A percentile compares a stretch with the other conserved stretches of the same genome.
Conservation (phyloP, 37 sponge, comb jelly and placozoan species). For the Halisarca cf. caerulea region DNA sequence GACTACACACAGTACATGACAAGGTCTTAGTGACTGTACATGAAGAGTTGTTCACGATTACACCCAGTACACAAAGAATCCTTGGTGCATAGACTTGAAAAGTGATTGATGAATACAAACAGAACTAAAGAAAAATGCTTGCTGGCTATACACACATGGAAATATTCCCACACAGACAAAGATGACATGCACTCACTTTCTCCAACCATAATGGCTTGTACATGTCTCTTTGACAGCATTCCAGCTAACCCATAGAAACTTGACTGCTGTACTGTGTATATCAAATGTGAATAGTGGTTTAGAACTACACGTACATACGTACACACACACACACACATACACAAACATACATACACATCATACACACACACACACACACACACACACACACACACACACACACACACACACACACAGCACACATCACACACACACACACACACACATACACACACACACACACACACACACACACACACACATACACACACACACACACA, state of each 20-base stretch:
- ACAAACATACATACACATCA: slow-evolving; percentile 1
- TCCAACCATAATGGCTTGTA: slow-evolving; percentile 81
- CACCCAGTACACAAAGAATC: too few relatives aligned
- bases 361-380: slow-evolving; percentile 7
- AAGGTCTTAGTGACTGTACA: too few relatives aligned
- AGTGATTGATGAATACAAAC: too few relatives aligned
- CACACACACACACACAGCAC: slow-evolving; percentile 14
- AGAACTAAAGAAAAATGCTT: too few relatives aligned
- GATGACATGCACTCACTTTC: slow-evolving; percentile 40
- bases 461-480: neutral
- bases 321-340: neutral
- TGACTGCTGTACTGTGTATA: slow-evolving; percentile 82
- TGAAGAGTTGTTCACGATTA: too few relatives aligned
- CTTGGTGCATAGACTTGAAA: too few relatives aligned
- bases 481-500: slow-evolving; percentile 16
- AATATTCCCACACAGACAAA: too few relatives aligned
- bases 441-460: slow-evolving; percentile 20
- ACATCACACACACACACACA: slow-evolving; percentile 24
- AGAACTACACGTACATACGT: too few relatives aligned
- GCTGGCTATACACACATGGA: too few relatives aligned
- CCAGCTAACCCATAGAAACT: slow-evolving; percentile 88
- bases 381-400: slow-evolving; percentile 10
- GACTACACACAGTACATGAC: too few relatives aligned
- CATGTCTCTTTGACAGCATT: slow-evolving; percentile 76
- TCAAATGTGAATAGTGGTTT: neutral